Evolutionary conservation across 2,888 invertebrate species (phyloP).

Genomic region (Eristalinus sepulchralis): DNA sequence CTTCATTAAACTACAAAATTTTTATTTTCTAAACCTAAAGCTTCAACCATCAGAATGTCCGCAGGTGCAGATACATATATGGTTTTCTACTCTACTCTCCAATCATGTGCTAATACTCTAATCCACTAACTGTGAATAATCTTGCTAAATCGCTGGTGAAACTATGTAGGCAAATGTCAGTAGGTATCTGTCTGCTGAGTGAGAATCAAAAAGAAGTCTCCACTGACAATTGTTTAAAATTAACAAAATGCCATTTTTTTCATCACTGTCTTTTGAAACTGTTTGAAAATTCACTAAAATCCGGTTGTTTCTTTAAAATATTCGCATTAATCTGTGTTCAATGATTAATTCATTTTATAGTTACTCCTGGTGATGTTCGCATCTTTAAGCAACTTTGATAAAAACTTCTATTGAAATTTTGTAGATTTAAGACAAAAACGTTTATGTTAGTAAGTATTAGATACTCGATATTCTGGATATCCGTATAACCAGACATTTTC

Average conservation of each 20-base stretch:
- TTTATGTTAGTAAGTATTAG: constrained; percentile 64
- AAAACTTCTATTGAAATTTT: constrained; percentile 1
- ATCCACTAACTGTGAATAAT: not conserved
- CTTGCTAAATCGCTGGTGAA: not conserved
- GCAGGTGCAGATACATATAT: constrained; percentile 54
- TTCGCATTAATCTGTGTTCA: constrained; percentile 34
- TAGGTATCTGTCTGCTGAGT: not conserved
- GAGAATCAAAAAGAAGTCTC: constrained; percentile 3
- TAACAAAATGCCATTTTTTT: not conserved
- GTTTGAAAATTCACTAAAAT: not conserved
- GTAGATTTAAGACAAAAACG: constrained; percentile 8
- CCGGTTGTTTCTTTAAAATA: constrained; percentile 9
- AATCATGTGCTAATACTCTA: not conserved
- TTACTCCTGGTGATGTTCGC: constrained; percentile 70
- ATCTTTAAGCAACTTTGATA: constrained; percentile 60
- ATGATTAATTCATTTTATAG: constrained; percentile 64
- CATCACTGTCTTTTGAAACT: not conserved
- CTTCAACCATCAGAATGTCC: constrained; percentile 46
- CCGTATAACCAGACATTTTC: not conserved
- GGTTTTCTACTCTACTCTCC: not conserved
- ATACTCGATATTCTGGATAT: constrained; percentile 35
- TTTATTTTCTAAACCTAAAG: constrained; percentile 38
- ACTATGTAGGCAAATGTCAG: no score
- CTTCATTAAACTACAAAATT: constrained; percentile 19
- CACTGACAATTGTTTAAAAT: not conserved